These are phyloP conservation scores for Scatophagus argus DNA, from an alignment of 2,113 vertebrate species.

Conservation along the genomic window DNA sequence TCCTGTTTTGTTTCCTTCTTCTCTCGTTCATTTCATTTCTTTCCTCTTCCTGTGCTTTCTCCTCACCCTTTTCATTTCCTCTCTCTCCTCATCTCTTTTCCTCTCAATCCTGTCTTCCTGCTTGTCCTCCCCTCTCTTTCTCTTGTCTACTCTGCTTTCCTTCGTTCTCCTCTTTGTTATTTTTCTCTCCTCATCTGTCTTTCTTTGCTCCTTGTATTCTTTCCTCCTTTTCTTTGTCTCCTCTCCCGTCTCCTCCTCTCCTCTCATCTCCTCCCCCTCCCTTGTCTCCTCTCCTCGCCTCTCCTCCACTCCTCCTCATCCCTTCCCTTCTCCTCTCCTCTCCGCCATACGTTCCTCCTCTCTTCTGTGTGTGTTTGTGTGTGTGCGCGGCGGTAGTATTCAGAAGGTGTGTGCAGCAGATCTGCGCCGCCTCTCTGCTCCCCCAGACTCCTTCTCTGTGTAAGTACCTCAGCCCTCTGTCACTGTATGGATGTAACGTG, in stretches of 20 bases:
- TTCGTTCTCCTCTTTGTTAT: background rate
- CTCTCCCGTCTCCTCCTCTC: too few species aligned
- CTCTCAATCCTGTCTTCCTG: too few species aligned
- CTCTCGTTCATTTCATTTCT: background rate
- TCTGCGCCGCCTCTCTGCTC: conserved; percentile 98
- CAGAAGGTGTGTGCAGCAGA: conserved; percentile 98
- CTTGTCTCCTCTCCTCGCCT: background rate
- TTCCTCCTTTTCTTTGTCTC: background rate
- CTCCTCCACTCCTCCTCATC: too few species aligned
- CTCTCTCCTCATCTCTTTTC: background rate
- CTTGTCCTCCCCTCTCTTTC: background rate
- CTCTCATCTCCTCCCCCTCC: too few species aligned
- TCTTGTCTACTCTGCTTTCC: background rate
- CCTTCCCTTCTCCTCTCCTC: background rate
- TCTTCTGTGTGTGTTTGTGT: conserved; percentile 50
- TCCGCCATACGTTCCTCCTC: conserved; percentile 77
- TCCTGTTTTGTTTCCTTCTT: background rate
- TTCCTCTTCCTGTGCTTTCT: too few species aligned
- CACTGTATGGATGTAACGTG: conserved; percentile 26
- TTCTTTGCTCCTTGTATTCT: too few species aligned
- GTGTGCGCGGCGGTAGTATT: conserved; percentile 86
- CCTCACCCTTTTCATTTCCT: background rate
- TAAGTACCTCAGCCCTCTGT: conserved; percentile 89
- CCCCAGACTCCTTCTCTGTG: conserved; percentile 98
- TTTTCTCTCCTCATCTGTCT: background rate